Evolutionary conservation across 2,797 vertebrate genomes (phyloP).

Genomic region (Anguilla anguilla): DNA sequence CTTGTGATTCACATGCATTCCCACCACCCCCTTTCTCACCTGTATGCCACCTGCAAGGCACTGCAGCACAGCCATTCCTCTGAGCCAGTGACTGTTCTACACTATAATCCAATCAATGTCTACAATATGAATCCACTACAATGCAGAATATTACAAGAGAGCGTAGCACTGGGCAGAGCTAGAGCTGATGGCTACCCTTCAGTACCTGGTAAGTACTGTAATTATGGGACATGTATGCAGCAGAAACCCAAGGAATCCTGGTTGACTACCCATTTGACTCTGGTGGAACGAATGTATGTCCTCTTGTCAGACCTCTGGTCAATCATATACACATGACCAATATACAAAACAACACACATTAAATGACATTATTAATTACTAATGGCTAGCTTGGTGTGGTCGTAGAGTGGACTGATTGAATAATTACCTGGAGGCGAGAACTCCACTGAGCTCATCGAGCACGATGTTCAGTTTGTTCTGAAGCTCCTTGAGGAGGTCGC

Average conservation of each 20-base stretch:
- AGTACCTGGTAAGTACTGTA: not conserved
- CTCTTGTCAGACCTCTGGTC: not conserved
- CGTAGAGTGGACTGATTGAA: too few species aligned
- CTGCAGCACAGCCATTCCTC: not conserved
- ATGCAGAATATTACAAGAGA: not conserved
- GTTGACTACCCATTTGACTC: not conserved
- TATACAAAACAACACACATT: not conserved
- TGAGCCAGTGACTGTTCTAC: not conserved
- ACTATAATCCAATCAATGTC: not conserved
- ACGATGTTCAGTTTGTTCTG: slow-evolving; percentile 90
- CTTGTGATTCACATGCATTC: not conserved
- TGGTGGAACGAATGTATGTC: not conserved
- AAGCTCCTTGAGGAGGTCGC: slow-evolving; percentile 88
- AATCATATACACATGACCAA: not conserved
- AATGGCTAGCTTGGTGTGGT: not conserved
- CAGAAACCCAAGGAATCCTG: not conserved
- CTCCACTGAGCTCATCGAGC: slow-evolving; percentile 88
- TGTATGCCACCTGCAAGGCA: not conserved
- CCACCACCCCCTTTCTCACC: not conserved
- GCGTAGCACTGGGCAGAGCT: not conserved
- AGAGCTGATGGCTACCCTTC: not conserved
- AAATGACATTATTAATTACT: not conserved
- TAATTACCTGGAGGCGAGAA: slow-evolving; percentile 87
- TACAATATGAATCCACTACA: not conserved
- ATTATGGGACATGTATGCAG: not conserved